A percentile compares a stretch with the other conserved stretches of the same genome.
phyloP scores from a whole-genome alignment of 2,113 vertebrate species.

The Macroglossus sobrinus region DNA sequence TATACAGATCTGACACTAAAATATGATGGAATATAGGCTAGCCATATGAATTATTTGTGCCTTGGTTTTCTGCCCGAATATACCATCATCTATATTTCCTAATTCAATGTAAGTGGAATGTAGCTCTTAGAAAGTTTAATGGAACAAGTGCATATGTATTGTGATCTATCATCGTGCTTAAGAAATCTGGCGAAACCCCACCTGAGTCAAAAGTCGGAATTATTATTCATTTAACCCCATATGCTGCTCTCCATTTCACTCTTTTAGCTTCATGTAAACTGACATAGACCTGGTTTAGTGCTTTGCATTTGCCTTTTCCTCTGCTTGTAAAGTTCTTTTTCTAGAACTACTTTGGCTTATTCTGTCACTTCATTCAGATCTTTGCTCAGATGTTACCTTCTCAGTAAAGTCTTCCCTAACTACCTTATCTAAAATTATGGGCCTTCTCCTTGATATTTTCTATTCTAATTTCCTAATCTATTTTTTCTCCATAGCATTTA shows the following conservation, averaged over 20 bases:
- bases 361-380: not conserved
- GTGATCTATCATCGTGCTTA: not conserved
- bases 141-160: not conserved
- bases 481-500: not conserved
- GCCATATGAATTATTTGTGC: not conserved
- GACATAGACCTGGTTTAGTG: not conserved
- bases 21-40: not conserved
- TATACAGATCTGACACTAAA: not conserved
- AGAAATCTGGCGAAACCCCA: not conserved
- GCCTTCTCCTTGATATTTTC: not conserved
- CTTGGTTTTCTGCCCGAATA: not conserved
- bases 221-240: not conserved
- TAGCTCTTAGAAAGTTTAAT: not conserved
- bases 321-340: not conserved
- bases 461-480: not conserved
- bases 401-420: not conserved
- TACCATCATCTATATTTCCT: not conserved
- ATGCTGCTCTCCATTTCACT: not conserved
- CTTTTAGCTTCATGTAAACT: not conserved
- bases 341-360: not conserved
- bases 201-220: not conserved
- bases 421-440: not conserved
- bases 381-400: not conserved
- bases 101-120: not conserved
- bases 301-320: not conserved